Percentiles rank a stretch among this genome's conserved stretches.
phyloP scores from a whole-genome alignment of 2,888 invertebrate genomes.

The Drosophila nr. medialis region DNA sequence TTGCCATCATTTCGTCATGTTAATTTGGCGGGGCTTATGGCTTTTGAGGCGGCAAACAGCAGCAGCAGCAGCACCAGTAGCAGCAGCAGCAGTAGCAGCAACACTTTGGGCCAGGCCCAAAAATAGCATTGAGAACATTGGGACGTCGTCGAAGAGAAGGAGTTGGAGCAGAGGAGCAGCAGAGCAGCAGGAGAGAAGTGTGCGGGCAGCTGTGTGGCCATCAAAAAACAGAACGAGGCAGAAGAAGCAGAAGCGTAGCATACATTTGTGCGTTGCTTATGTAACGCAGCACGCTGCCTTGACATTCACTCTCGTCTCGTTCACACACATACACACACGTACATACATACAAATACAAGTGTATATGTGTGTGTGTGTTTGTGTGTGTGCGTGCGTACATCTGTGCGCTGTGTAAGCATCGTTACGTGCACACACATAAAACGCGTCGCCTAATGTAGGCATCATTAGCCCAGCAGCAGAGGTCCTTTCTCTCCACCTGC shows the following conservation, averaged over 20 bases:
- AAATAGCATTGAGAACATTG: slow-evolving; percentile 30
- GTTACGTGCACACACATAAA: slow-evolving; percentile 76
- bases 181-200: slow-evolving; percentile 7
- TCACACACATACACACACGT: not conserved
- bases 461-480: slow-evolving; percentile 68
- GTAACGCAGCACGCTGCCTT: slow-evolving; percentile 61
- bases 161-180: not conserved
- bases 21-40: slow-evolving; percentile 76
- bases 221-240: slow-evolving; percentile 45
- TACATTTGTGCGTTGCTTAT: slow-evolving; percentile 77
- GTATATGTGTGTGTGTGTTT: slow-evolving; percentile 3
- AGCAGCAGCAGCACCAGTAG: slow-evolving; percentile 28
- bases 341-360: not conserved
- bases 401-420: slow-evolving; percentile 59
- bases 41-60: slow-evolving; percentile 65
- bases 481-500: slow-evolving; percentile 42
- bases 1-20: slow-evolving; percentile 75
- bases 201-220: slow-evolving; percentile 53
- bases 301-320: slow-evolving; percentile 59
- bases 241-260: slow-evolving; percentile 57
- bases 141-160: not conserved
- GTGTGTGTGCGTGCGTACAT: slow-evolving; percentile 32
- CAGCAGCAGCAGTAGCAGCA: slow-evolving; percentile 35
- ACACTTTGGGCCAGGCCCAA: slow-evolving; percentile 41
- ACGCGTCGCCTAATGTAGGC: slow-evolving; percentile 70